Conservation (phyloP, 2,888 invertebrate species). For the Catocala sponsa region DNA sequence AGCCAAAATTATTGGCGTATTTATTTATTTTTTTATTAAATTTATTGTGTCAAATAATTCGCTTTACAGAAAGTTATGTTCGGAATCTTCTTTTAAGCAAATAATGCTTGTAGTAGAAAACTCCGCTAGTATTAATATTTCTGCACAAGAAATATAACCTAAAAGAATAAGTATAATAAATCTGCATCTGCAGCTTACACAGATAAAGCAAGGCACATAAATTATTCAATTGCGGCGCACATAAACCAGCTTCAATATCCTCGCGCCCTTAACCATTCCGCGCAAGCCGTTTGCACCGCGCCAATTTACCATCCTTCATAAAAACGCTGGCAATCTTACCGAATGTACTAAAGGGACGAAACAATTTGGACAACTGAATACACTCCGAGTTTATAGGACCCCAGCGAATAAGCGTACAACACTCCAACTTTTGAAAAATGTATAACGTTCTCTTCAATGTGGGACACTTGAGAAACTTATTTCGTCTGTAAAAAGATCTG, state of each 20-base stretch:
- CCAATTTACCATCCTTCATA: constrained; percentile 50
- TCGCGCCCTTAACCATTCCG: constrained; percentile 11
- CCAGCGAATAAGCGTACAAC: constrained; percentile 24
- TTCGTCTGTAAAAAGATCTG: constrained; percentile 37
- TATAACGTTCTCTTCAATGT: constrained; percentile 22
- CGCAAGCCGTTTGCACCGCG: constrained; percentile 18
- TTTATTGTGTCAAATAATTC: too few relatives aligned
- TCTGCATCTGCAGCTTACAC: neutral
- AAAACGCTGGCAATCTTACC: constrained; percentile 45
- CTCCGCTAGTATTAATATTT: too few relatives aligned
- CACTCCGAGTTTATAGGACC: constrained; percentile 39
- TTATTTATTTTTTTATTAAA: too few relatives aligned
- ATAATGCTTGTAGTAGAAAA: too few relatives aligned
- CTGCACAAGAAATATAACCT: too few relatives aligned
- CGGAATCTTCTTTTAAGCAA: too few relatives aligned
- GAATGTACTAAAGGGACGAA: constrained; percentile 47
- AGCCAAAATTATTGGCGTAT: too few relatives aligned
- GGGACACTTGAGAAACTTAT: constrained; percentile 34
- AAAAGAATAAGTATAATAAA: too few relatives aligned
- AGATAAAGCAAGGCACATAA: constrained; percentile 8
- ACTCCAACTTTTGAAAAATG: constrained; percentile 42
- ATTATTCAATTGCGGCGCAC: constrained; percentile 13
- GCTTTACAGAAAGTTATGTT: too few relatives aligned
- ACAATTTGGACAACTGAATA: constrained; percentile 54
- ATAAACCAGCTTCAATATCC: constrained; percentile 14